Percentiles rank a stretch among this genome's conserved stretches.
Evolutionary conservation across 1,140 invertebrate genomes (phyloP).

Genomic region (Harpegnathos saltator): DNA sequence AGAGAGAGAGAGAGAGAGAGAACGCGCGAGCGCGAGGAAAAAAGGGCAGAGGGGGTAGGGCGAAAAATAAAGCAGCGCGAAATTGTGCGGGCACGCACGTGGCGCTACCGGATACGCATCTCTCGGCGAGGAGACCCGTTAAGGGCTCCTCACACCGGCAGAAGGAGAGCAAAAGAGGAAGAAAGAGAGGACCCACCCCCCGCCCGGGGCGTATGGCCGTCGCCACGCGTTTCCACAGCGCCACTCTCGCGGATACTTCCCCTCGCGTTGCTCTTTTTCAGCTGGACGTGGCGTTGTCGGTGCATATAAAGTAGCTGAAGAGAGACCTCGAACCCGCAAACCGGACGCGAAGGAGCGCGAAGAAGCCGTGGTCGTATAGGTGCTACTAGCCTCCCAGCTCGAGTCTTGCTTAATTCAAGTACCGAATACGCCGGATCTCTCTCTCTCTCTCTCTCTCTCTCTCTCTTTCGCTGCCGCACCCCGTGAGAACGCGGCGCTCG

Average conservation of each 20-base stretch:
- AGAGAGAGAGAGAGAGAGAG: background rate
- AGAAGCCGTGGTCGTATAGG: constrained; percentile 25
- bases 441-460: no score
- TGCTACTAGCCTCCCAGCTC: no score
- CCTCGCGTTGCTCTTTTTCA: background rate
- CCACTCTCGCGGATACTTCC: background rate
- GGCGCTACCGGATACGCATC: constrained; percentile 53
- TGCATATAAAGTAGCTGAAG: background rate
- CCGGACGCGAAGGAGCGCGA: background rate
- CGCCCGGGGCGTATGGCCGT: no score
- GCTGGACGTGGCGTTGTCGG: background rate
- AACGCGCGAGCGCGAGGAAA: background rate
- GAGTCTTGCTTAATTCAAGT: constrained; percentile 4
- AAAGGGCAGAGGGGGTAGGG: background rate
- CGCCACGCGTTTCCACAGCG: background rate
- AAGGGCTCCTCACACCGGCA: background rate
- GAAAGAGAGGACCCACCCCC: background rate
- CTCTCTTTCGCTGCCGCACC: no score
- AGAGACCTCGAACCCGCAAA: background rate
- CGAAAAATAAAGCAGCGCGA: constrained; percentile 47
- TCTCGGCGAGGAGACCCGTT: constrained; percentile 34
- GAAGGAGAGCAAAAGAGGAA: no score
- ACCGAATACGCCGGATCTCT: background rate
- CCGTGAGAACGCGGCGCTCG: background rate
- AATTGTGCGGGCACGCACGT: constrained; percentile 27